Evolutionary conservation across 2,888 invertebrate genomes (phyloP).

Genomic region (Drosophila yooni): DNA sequence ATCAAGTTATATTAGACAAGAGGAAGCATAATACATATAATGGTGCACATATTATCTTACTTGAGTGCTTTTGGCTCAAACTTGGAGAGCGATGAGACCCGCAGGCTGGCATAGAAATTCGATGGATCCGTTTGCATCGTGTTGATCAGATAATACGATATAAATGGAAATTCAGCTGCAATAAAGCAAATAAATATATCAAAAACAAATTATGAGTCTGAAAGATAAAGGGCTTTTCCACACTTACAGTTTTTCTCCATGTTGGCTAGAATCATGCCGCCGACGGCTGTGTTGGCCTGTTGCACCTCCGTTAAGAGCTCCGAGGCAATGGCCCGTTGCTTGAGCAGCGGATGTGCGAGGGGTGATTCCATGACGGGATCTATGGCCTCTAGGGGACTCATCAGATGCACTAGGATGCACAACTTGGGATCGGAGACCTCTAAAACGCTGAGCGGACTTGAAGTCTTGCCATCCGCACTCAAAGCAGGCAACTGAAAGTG

Average conservation of each 20-base stretch:
- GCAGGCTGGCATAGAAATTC: conserved; percentile 93
- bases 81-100: conserved; percentile 92
- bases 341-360: conserved; percentile 90
- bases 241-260: conserved; percentile 92
- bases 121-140: conserved; percentile 94
- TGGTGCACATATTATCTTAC: conserved; percentile 65
- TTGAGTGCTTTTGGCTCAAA: conserved; percentile 92
- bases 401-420: conserved; percentile 94
- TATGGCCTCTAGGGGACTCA: conserved; percentile 94
- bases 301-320: conserved; percentile 90
- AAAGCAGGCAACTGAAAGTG: conserved; percentile 87
- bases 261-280: conserved; percentile 94
- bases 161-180: conserved; percentile 95
- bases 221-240: too few relatives aligned
- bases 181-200: conserved; percentile 38
- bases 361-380: conserved; percentile 95
- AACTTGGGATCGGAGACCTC: conserved; percentile 96
- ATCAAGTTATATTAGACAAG: not conserved
- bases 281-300: conserved; percentile 90
- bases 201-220: not conserved
- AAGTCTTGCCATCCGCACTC: conserved; percentile 86
- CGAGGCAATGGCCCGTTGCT: conserved; percentile 91
- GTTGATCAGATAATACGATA: conserved; percentile 95
- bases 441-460: conserved; percentile 89
- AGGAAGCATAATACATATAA: not conserved